phyloP scores from a whole-genome alignment of 2,888 invertebrate species.

The Neoitamus cyanurus region DNA sequence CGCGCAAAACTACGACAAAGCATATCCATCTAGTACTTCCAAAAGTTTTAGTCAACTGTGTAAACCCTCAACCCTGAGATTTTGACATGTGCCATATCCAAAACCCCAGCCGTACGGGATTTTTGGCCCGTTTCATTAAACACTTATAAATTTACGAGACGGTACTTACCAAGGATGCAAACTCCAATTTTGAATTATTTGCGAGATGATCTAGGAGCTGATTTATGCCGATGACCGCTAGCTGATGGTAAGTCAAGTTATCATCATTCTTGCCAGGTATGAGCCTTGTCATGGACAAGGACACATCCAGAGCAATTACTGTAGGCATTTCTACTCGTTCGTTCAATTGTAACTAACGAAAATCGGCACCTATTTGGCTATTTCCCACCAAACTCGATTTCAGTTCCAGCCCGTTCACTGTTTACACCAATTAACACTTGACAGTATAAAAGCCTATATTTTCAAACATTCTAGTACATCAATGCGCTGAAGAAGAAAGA shows the following conservation, averaged over 20 bases:
- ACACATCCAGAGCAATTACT: slow-evolving; percentile 65
- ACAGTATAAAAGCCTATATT: not conserved
- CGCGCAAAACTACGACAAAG: not conserved
- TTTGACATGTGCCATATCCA: not conserved
- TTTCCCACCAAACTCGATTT: not conserved
- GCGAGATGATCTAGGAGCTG: slow-evolving; percentile 63
- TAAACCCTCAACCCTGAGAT: not conserved
- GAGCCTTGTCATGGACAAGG: slow-evolving; percentile 64
- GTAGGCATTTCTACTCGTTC: slow-evolving; percentile 61
- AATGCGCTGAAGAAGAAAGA: not conserved
- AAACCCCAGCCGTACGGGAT: not conserved
- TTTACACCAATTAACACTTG: not conserved
- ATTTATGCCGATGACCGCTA: slow-evolving; percentile 63
- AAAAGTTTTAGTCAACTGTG: not conserved
- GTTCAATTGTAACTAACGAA: not conserved
- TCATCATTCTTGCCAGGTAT: slow-evolving; percentile 56
- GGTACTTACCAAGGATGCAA: slow-evolving; percentile 50
- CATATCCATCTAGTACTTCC: not conserved
- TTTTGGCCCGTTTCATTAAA: not conserved
- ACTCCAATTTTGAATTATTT: slow-evolving; percentile 61
- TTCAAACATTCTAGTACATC: not conserved
- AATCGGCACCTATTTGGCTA: too few species aligned
- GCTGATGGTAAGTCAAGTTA: slow-evolving; percentile 61
- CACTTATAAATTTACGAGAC: not conserved
- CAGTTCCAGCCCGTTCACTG: not conserved